A percentile compares a stretch with the other conserved stretches of the same genome.
Conservation (phyloP, 2,888 invertebrate genomes). For the Andrena camellia region DNA sequence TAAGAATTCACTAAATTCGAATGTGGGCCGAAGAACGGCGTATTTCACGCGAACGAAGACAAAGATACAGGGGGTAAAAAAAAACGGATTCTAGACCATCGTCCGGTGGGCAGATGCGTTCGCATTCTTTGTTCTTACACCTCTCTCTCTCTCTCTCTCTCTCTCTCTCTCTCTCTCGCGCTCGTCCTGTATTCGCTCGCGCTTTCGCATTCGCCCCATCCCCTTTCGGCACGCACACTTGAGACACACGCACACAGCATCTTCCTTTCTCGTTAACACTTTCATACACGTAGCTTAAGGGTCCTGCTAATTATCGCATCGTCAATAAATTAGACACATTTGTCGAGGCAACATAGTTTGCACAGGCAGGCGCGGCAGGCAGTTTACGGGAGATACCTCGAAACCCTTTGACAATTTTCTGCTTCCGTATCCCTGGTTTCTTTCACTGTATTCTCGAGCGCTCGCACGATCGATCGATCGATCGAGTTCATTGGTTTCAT, state of each 20-base stretch:
- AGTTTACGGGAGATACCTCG: conserved; percentile 57
- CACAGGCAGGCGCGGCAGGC: conserved; percentile 73
- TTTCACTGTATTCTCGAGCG: conserved; percentile 21
- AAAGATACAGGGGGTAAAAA: conserved; percentile 1
- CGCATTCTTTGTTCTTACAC: conserved; percentile 20
- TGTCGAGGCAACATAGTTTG: conserved; percentile 76
- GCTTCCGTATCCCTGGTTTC: neutral
- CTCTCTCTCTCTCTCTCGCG: neutral
- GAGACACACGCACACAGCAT: conserved; percentile 26
- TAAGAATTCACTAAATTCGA: conserved; percentile 40
- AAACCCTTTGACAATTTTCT: conserved; percentile 40
- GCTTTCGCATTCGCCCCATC: conserved; percentile 27
- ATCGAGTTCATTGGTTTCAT: conserved; percentile 9
- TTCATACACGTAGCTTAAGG: conserved; percentile 54
- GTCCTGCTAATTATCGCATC: conserved; percentile 59
- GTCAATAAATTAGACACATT: conserved; percentile 77
- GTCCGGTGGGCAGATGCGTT: conserved; percentile 27
- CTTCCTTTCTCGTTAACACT: conserved; percentile 36
- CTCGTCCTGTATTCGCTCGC: conserved; percentile 21
- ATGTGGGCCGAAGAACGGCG: conserved; percentile 9
- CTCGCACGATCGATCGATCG: conserved; percentile 58
- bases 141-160: neutral
- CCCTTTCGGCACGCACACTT: conserved; percentile 25
- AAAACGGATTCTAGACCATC: conserved; percentile 37
- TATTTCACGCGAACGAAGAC: neutral